Evolutionary conservation across 2,888 invertebrate genomes (phyloP).

Genomic region (Pachydiplax longipennis): DNA sequence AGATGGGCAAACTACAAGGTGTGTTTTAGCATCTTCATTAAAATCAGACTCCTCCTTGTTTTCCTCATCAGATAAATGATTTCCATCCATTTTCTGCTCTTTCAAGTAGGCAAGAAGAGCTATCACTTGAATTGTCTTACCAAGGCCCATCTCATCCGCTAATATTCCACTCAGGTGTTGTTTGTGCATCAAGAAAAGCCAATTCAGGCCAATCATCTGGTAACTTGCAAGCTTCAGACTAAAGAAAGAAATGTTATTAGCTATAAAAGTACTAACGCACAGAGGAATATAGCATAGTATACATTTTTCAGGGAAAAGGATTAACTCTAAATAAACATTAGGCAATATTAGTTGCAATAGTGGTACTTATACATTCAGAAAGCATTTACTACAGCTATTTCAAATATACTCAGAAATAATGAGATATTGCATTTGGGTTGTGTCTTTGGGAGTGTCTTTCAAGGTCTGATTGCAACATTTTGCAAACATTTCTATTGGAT

Average conservation of each 20-base stretch:
- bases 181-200: conserved; percentile 88
- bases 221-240: conserved; percentile 83
- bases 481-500: no score
- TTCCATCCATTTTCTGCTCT: conserved; percentile 68
- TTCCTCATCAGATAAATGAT: background rate
- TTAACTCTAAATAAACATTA: background rate
- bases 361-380: no score
- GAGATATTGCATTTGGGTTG: no score
- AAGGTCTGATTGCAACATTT: no score
- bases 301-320: background rate
- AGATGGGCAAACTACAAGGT: conserved; percentile 94
- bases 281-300: background rate
- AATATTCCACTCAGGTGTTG: conserved; percentile 92
- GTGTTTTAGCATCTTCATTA: conserved; percentile 63
- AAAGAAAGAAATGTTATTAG: conserved; percentile 49
- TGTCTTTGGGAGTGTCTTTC: no score
- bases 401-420: no score
- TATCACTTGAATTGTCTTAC: conserved; percentile 94
- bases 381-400: no score
- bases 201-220: conserved; percentile 89
- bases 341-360: no score
- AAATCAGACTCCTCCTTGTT: conserved; percentile 60
- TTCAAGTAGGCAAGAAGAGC: conserved; percentile 89
- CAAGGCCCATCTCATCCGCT: conserved; percentile 97
- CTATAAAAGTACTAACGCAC: background rate